These are phyloP conservation scores for Karalla daura DNA, from an alignment of 2,797 vertebrate species.

Conservation along the genomic window DNA sequence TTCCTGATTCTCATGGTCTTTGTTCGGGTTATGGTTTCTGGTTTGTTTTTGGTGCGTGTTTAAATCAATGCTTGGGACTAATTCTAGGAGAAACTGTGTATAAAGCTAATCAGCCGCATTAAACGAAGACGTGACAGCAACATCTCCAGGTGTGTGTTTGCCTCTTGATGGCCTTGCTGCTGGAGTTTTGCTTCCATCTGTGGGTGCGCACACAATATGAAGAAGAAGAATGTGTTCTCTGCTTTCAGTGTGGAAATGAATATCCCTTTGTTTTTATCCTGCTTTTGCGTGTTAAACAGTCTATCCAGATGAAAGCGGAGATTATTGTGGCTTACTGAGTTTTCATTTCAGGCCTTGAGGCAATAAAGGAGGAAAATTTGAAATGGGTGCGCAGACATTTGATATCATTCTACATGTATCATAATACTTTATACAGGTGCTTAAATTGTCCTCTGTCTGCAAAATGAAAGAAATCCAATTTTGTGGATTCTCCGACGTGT, in stretches of 20 bases:
- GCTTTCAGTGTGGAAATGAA: conserved; percentile 7
- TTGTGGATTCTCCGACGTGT: conserved; percentile 3
- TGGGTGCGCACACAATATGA: not conserved
- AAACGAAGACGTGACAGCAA: not conserved
- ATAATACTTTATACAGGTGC: conserved; percentile 38
- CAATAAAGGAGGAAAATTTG: conserved; percentile 13
- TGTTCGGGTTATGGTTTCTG: no score
- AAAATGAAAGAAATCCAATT: conserved; percentile 46
- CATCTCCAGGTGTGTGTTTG: not conserved
- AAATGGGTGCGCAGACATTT: conserved; percentile 13
- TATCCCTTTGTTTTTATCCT: not conserved
- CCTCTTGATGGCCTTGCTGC: not conserved
- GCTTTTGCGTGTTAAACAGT: conserved; percentile 7
- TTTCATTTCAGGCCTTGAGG: conserved; percentile 27
- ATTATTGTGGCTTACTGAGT: conserved; percentile 12
- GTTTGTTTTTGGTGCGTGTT: no score
- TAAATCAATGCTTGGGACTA: no score
- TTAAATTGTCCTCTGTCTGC: conserved; percentile 24
- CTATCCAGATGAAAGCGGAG: conserved; percentile 9
- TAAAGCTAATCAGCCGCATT: not conserved
- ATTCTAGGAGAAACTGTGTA: not conserved
- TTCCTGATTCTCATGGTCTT: no score
- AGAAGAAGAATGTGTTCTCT: conserved; percentile 3
- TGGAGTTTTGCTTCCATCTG: not conserved
- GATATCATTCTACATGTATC: conserved; percentile 39